Percentiles rank a stretch among this genome's conserved stretches.
Evolutionary conservation across 2,113 vertebrate species (phyloP).

Genomic region (Mola mola): DNA sequence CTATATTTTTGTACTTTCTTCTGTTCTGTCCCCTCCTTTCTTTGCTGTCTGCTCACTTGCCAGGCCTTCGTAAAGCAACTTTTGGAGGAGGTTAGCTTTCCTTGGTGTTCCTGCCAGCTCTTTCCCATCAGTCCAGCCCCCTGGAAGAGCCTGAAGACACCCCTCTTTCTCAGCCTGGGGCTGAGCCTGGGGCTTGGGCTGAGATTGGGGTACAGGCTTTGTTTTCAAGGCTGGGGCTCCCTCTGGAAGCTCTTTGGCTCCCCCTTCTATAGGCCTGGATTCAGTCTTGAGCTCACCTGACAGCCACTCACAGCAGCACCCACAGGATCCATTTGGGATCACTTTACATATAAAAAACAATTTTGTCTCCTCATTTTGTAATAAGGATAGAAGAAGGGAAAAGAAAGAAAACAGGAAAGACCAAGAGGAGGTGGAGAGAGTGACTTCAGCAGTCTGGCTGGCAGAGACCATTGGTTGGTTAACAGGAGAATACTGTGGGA

Average conservation of each 20-base stretch:
- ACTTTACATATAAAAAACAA: too few species aligned
- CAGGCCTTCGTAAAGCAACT: slow-evolving; percentile 72
- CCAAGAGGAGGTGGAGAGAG: slow-evolving; percentile 21
- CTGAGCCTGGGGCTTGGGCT: slow-evolving; percentile 35
- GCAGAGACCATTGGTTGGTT: slow-evolving; percentile 6
- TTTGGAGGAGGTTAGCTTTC: slow-evolving; percentile 63
- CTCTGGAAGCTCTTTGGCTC: slow-evolving; percentile 43
- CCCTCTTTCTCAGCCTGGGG: slow-evolving; percentile 46
- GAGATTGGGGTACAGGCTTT: slow-evolving; percentile 22
- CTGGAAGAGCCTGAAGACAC: slow-evolving; percentile 66
- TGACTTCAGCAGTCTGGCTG: slow-evolving; percentile 52
- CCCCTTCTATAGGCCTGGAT: slow-evolving; percentile 24
- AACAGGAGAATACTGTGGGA: slow-evolving; percentile 36
- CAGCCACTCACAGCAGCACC: slow-evolving; percentile 42
- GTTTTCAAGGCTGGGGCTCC: slow-evolving; percentile 32
- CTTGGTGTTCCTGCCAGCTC: slow-evolving; percentile 63
- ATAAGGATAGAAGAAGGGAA: slow-evolving; percentile 38
- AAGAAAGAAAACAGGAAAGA: slow-evolving; percentile 7
- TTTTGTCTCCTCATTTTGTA: slow-evolving; percentile 52
- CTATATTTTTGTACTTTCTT: slow-evolving; percentile 8
- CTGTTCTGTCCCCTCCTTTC: slow-evolving; percentile 22
- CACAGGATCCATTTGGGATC: too few species aligned
- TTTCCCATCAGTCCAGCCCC: slow-evolving; percentile 79
- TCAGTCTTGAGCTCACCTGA: slow-evolving; percentile 20
- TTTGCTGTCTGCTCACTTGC: slow-evolving; percentile 50